A percentile compares a stretch with the other conserved stretches of the same genome.
Evolutionary conservation across 2,888 invertebrate genomes (phyloP).

Genomic region (Calameuta filiformis): DNA sequence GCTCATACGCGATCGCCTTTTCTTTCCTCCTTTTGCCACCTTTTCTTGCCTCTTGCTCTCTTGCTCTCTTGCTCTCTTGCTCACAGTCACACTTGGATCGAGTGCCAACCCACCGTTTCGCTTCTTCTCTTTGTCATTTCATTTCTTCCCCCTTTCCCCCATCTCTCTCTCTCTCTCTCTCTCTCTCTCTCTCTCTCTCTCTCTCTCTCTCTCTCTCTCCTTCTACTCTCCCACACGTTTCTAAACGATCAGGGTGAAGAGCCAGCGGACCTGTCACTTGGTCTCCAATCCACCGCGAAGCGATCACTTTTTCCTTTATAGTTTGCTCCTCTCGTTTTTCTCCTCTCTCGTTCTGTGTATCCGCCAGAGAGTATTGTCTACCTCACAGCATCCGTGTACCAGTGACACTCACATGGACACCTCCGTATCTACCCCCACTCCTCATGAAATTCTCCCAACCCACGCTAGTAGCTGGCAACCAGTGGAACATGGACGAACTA

Average conservation of each 20-base stretch:
- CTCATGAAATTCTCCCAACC: background rate
- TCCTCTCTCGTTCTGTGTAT: background rate
- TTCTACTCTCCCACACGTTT: background rate
- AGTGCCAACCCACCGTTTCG: background rate
- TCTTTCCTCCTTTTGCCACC: constrained; percentile 54
- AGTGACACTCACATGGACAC: background rate
- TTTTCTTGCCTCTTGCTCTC: constrained; percentile 31
- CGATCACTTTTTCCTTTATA: constrained; percentile 42
- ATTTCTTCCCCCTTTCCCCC: constrained; percentile 4
- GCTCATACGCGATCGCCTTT: constrained; percentile 63
- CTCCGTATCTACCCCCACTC: background rate
- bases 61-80: constrained; percentile 9
- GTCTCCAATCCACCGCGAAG: constrained; percentile 31
- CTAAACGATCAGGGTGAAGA: constrained; percentile 7
- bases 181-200: constrained; percentile 3
- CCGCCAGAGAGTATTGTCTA: constrained; percentile 4
- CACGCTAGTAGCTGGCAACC: background rate
- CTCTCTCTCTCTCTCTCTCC: constrained; percentile 1
- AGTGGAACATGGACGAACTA: background rate
- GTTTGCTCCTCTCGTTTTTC: background rate
- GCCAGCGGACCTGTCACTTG: constrained; percentile 33
- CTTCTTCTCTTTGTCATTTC: background rate
- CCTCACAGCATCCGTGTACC: constrained; percentile 1
- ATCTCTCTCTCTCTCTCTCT: no score
- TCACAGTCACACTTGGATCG: background rate